Percentiles rank a stretch among this genome's conserved stretches.
These are phyloP conservation scores for Burhinus oedicnemus DNA, from an alignment of 2,113 vertebrate species.

Conservation along the genomic window DNA sequence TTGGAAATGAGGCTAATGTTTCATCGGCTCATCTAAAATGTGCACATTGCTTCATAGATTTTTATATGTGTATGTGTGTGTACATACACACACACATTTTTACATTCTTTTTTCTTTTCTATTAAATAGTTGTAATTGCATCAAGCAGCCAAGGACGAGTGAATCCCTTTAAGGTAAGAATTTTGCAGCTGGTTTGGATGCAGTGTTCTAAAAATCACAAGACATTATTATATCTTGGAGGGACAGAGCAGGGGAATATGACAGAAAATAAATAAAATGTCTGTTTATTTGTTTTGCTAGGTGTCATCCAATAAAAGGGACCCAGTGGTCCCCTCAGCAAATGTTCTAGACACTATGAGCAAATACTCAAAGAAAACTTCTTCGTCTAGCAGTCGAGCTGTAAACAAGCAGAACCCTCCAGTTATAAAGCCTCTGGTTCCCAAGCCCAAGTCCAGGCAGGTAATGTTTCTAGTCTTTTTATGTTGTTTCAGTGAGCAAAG, in stretches of 20 bases:
- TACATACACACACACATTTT: neutral
- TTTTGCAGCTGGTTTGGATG: neutral
- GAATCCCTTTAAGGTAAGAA: conserved; percentile 95
- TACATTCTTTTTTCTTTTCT: neutral
- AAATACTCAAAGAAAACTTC: conserved; percentile 78
- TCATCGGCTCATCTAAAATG: neutral
- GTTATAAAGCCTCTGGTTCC: conserved; percentile 90
- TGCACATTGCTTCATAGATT: neutral
- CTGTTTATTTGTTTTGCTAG: conserved; percentile 69
- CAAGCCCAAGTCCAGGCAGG: conserved; percentile 88
- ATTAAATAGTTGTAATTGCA: conserved; percentile 59
- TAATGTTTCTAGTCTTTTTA: neutral
- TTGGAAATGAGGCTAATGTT: neutral
- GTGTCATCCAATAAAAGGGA: conserved; percentile 79
- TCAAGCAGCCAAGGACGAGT: conserved; percentile 79
- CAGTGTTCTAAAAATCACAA: neutral
- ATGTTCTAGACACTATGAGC: conserved; percentile 89
- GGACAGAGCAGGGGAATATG: neutral
- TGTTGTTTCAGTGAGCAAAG: neutral
- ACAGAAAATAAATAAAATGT: neutral
- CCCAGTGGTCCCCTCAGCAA: conserved; percentile 68
- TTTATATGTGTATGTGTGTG: too few species aligned
- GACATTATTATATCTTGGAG: neutral
- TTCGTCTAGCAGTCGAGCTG: conserved; percentile 37
- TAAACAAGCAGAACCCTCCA: conserved; percentile 74